Evolutionary conservation across 2,797 vertebrate species (phyloP).

Genomic region (Coluber constrictor): DNA sequence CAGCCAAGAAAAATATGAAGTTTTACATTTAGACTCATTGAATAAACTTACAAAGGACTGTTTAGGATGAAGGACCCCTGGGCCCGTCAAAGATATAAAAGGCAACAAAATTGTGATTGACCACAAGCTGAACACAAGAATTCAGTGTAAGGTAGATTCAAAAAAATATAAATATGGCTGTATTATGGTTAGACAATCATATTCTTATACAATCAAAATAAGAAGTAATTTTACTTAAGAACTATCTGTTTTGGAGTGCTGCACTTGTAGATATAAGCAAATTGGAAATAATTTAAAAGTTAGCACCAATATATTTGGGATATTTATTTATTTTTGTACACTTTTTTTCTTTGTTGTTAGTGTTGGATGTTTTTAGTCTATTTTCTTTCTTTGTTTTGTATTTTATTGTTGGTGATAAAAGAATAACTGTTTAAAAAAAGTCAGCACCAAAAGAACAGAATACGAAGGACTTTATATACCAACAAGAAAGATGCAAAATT

Average conservation of each 20-base stretch:
- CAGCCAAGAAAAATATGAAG: background rate
- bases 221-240: background rate
- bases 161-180: background rate
- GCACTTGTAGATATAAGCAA: background rate
- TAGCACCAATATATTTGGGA: background rate
- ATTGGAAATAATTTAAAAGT: background rate
- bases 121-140: background rate
- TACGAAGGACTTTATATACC: background rate
- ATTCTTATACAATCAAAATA: background rate
- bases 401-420: background rate
- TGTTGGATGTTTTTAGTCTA: background rate
- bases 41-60: background rate
- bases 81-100: background rate
- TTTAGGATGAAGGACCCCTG: background rate
- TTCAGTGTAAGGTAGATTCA: background rate
- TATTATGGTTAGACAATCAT: background rate
- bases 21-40: background rate
- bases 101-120: background rate
- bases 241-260: background rate
- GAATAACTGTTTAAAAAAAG: background rate
- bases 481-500: background rate
- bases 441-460: background rate
- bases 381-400: background rate
- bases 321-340: background rate
- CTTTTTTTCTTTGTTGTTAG: background rate